Evolutionary conservation across 1,140 invertebrate species (phyloP), one percentile per base, ranked within the genome.

Genomic region (Thaumatotibia leucotreta): DNA sequence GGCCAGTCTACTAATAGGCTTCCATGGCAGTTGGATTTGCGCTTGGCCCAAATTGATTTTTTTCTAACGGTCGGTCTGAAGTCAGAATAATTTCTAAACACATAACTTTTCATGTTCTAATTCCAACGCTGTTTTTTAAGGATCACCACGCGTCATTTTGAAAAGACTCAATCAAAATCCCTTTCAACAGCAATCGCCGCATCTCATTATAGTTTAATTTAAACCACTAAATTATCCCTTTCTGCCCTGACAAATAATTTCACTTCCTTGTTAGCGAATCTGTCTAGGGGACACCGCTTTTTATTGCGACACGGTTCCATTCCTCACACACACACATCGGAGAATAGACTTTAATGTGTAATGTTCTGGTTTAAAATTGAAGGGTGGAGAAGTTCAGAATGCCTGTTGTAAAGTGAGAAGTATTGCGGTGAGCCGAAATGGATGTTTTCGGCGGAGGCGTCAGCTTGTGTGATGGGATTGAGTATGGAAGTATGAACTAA

Each of bases 381-480:
- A 11, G 67, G 54, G 1, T 49, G 31, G n/a, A 27, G 39, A 63
- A 35, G 63, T 31, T 35, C 64, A 58, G 32, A 67, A 77, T 68
- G 69, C 65, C 70, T 31, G 64, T 27, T 73, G 69, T 61, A 61
- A 72, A 79, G 72, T 74, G 72, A 68, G 66, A 45, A 64, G 72
- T 70, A 70, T 70, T 73, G 88, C 76, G 88, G 88, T 84, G 80
- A 74, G 82, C 86, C 86, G 78, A 88, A 88, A 86, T 84, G 80
- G 70, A 80, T 86, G 86, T 86, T 88, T 86, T 80, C 76, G 82
- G 85, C 73, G 79, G 79, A 91, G 84, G 88, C 88, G 88, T 91
- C 88, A 88, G 86, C 81, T 84, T 89, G 88, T 84, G 75, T 91
- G 88, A 91, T 91, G 88, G 84, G 88, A 90, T 90, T 89, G 84